Base-by-base conservation (phyloP, 2,797 vertebrate species). In the Catamblyrhynchus diadema region DNA sequence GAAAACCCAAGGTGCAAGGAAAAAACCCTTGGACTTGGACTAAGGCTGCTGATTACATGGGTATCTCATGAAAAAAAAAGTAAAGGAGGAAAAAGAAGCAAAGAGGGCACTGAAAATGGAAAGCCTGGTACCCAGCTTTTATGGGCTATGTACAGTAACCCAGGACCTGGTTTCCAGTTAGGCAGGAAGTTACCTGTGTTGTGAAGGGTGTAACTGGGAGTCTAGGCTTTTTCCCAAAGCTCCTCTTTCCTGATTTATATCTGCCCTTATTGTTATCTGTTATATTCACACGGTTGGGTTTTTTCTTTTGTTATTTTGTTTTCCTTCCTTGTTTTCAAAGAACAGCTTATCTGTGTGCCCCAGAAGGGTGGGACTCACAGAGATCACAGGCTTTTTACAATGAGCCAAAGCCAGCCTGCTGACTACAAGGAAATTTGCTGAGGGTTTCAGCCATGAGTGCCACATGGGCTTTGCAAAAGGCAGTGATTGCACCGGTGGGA, bases 251-350 rank as follows among this genome's bases (percentile, higher is more conserved):
- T 60, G 88, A 90, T 96, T 92, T 69, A 10, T 81, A 81, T 97
- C 95, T 93, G 85, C 50, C 54, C 23, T 56, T 57, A 89, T 59
- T 96, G 93, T 95, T 97, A 93, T 96, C 94, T 82, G 3, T 39
- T 28, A 6, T 13, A 61, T 69, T 95, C 96, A 96, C 91, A 90
- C 7, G 59, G 62, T 30, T 48, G 20, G 6, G 5, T 32, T 70
- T 69, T 80, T 72, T 37, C 62, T 88, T 95, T 94, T 91, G 56
- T 96, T 96, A 72, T 42, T 42, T 60, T 60, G 35, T 87, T 96
- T 97, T 96, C 96, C 95, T 97, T 97, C 94, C 88, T 88, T 17
- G 33, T 72, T 91, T 86, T 86, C 65, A 90, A 70, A 92, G 67
- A 91, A 53, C 9, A 62, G 95, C 92, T 97, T 96, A 96, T 93